Evolutionary conservation across 2,113 vertebrate species (phyloP), one percentile per base, ranked within the genome.

Genomic region (Centrocercus urophasianus): DNA sequence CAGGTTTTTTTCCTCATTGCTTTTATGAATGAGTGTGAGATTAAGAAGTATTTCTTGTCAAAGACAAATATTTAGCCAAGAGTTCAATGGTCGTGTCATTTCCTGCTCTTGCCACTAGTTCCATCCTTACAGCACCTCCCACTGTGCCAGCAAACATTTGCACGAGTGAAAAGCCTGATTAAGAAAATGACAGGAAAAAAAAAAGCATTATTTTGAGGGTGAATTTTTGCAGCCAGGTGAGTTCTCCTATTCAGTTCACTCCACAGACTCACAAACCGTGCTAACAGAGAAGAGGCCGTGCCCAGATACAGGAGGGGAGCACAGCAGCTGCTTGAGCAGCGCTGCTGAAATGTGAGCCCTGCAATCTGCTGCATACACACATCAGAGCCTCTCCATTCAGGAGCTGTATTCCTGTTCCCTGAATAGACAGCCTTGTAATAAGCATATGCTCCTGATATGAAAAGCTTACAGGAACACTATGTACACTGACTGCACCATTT

Each of bases 11-110:
- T 21, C 65, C 72, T 67, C 65, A 5, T 5, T 50, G 56, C 57
- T 90, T 93, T 90, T 77, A 85, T 81, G 76, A 89, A 88, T 57
- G 83, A 64, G 40, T 88, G 13, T 19, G 42, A 74, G 57, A 61
- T 59, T 59, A 66, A 72, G 81, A 83, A n/a, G 60, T 60, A n/a
- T 60, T 78, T 93, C 40, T 47, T 1, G 0, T 42, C 75, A 50
- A 32, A 65, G 71, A 34, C 57, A 83, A 93, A 38, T 43, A 82
- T 42, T 85, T 25, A 79, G 52, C 71, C 67, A 74, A 17, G 20
- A 57, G 84, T 2, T 86, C 50, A 25, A 36, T 2, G 38, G 57
- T 0, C 18, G 7, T 47, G 48, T 36, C 67, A 80, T 57, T 80
- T 83, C 87, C 90, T 92, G 75, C 9, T n/a, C 54, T 75, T 27